Base-by-base conservation (phyloP, 1,140 invertebrate species). In the Spodoptera frugiperda region DNA sequence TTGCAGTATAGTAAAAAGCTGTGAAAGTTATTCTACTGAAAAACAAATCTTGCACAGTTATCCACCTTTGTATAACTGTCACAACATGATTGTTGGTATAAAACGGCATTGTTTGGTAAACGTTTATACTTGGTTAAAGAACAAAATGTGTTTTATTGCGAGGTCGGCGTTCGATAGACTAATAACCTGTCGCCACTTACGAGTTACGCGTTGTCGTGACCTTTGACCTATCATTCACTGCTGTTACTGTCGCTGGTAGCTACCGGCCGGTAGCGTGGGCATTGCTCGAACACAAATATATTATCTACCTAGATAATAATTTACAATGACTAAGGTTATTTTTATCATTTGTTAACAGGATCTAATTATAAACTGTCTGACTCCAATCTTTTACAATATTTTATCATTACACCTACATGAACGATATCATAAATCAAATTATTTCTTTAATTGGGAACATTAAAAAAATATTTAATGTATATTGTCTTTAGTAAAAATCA, bases 141-240 rank as follows among this genome's bases (percentile, higher is more conserved):
- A 19, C 61, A 65, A 65, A 65, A 21, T 49, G 61, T 65, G 19
- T n/a, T 61, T 49, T 65, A 65, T 46, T 65, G 61, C 44, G 39
- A 17, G 6, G 39, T 44, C 12, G 17, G 61, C 44, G 15, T 17
- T 48, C 44, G 61, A 48, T 65, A 19, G 61, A 30, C 61, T 65
- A 65, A 65, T 65, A 65, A 65, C 61, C 61, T 65, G 61, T 65
- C 44, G 61, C 44, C 44, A 65, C 39, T 65, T 65, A 65, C 61
- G 39, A 49, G 61, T 49, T 65, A 49, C 61, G 61, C 61, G 61
- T 48, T 48, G 61, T 65, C 61, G 61, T 65, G 61, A 65, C 61
- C 61, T 48, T 44, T 65, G 44, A 46, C 61, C 61, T 65, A 65
- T 65, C 44, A 65, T 65, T 65, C 61, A 48, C n/a, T 65, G 44